phyloP scores from a whole-genome alignment of 1,140 invertebrate species.

The Euwallacea similis region DNA sequence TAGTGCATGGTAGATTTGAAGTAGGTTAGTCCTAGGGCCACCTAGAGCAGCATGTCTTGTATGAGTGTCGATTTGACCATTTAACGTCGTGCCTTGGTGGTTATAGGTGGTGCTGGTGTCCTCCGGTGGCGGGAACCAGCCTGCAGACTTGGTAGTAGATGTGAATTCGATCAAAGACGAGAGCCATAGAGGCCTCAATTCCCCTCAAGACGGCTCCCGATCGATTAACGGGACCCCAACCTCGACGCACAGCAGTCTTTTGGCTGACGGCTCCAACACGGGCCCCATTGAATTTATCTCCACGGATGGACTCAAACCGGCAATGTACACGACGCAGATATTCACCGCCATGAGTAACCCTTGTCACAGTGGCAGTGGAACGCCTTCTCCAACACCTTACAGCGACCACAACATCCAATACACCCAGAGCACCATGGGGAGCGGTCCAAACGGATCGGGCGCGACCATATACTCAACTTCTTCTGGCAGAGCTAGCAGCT shows the following conservation, averaged over 20 bases:
- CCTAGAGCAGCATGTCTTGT: slow-evolving; percentile 38
- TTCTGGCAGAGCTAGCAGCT: slow-evolving; percentile 44
- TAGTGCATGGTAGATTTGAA: slow-evolving; percentile 42
- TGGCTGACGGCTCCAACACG: slow-evolving; percentile 53
- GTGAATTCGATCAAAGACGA: slow-evolving; percentile 59
- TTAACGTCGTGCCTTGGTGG: slow-evolving; percentile 39
- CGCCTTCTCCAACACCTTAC: slow-evolving; percentile 62
- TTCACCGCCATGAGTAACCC: slow-evolving; percentile 53
- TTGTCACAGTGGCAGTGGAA: slow-evolving; percentile 53
- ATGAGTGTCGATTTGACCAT: slow-evolving; percentile 7
- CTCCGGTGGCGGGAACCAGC: slow-evolving; percentile 44
- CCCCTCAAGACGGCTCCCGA: slow-evolving; percentile 56
- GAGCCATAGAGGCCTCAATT: slow-evolving; percentile 52
- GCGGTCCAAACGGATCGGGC: slow-evolving; percentile 40
- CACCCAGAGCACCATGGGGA: slow-evolving; percentile 56
- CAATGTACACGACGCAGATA: slow-evolving; percentile 57
- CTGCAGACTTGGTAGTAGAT: slow-evolving; percentile 56
- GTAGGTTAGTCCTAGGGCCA: slow-evolving; percentile 45
- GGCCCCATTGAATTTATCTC: slow-evolving; percentile 59
- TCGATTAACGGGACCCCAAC: slow-evolving; percentile 58
- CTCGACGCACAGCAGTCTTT: slow-evolving; percentile 56
- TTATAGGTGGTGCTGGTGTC: slow-evolving; percentile 56
- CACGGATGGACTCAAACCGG: slow-evolving; percentile 58
- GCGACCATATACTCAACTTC: slow-evolving; percentile 44
- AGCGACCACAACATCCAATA: slow-evolving; percentile 57